A percentile compares a stretch with the other conserved stretches of the same genome.
phyloP scores from a whole-genome alignment of 1,140 invertebrate species.

The Rhysida immarginata region DNA sequence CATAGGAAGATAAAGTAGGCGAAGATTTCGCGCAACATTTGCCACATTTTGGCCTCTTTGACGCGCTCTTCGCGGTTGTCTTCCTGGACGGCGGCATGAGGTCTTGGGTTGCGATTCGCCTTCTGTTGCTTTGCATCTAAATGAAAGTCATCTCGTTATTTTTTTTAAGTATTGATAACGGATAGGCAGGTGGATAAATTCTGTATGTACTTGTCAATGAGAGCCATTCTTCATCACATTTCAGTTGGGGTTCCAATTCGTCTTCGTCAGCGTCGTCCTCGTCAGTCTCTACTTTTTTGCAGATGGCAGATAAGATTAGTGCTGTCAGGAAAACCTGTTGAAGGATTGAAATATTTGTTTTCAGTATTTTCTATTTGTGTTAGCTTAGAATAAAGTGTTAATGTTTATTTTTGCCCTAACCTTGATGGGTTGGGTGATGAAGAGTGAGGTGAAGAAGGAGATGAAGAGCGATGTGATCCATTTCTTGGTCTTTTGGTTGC shows the following conservation, averaged over 20 bases:
- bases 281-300: conserved; percentile 33
- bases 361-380: not conserved
- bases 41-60: too few relatives aligned
- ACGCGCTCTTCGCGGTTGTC: too few relatives aligned
- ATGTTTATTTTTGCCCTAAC: conserved; percentile 17
- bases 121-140: too few relatives aligned
- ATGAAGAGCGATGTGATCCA: conserved; percentile 40
- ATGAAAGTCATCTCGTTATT: too few relatives aligned
- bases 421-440: conserved; percentile 41
- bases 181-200: too few relatives aligned
- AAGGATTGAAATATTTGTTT: not conserved
- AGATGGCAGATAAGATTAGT: conserved; percentile 33
- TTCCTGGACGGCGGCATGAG: too few relatives aligned
- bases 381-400: not conserved
- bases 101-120: too few relatives aligned
- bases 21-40: too few relatives aligned
- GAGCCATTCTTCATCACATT: conserved; percentile 20
- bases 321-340: conserved; percentile 33
- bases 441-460: conserved; percentile 38
- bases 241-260: conserved; percentile 28
- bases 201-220: not conserved
- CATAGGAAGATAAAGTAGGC: too few relatives aligned
- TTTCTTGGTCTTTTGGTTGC: conserved; percentile 37
- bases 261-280: conserved; percentile 35
- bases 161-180: too few relatives aligned